These are phyloP conservation scores for Malurus alboscapulatus DNA, from an alignment of 2,113 vertebrate species.

Conservation along the genomic window DNA sequence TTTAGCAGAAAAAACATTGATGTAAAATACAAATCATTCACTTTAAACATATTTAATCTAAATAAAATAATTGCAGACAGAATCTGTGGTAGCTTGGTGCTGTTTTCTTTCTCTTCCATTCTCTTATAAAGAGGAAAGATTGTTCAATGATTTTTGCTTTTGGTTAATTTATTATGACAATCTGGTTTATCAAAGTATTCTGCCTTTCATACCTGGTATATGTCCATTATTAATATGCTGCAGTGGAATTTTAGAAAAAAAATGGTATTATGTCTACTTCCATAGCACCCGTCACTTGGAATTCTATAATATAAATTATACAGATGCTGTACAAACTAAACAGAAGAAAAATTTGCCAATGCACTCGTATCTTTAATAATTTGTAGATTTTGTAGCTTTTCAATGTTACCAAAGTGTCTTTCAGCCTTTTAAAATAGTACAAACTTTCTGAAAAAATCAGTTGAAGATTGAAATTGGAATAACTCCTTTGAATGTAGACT, in stretches of 20 bases:
- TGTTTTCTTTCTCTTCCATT: not conserved
- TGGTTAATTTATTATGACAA: not conserved
- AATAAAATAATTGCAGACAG: not conserved
- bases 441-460: not conserved
- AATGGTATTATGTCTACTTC: not conserved
- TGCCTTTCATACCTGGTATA: not conserved
- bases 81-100: not conserved
- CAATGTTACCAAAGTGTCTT: not conserved
- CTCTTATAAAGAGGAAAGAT: not conserved
- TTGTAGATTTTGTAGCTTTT: not conserved
- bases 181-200: not conserved
- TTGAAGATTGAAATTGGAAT: not conserved
- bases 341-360: conserved; percentile 46
- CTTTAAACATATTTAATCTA: not conserved
- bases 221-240: conserved; percentile 4
- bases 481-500: not conserved
- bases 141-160: not conserved
- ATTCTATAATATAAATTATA: conserved; percentile 32
- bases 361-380: not conserved
- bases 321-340: conserved; percentile 40
- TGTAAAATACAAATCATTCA: not conserved
- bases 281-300: conserved; percentile 36
- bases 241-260: not conserved
- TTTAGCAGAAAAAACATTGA: not conserved
- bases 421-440: not conserved